Conservation (phyloP, 1,140 invertebrate genomes). For the Pogonus chalceus region DNA sequence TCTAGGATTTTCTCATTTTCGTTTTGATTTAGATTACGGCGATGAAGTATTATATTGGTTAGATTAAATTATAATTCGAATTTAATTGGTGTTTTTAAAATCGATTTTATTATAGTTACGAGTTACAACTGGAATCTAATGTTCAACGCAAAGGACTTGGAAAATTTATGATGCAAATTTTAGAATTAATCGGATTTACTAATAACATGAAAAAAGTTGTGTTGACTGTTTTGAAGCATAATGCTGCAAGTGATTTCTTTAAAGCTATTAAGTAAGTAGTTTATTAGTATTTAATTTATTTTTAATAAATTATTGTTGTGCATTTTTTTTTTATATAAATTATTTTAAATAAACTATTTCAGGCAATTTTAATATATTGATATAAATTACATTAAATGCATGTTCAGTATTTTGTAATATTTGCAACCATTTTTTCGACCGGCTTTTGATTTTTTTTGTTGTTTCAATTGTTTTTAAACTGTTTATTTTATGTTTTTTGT, state of each 20-base stretch:
- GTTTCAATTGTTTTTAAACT: too few relatives aligned
- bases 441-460: too few relatives aligned
- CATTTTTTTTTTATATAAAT: too few relatives aligned
- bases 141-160: constrained; percentile 64
- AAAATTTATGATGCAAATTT: constrained; percentile 64
- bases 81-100: constrained; percentile 6
- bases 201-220: constrained; percentile 68
- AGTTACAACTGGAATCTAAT: constrained; percentile 62
- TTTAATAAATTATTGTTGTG: constrained; percentile 8
- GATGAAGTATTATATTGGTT: constrained; percentile 74
- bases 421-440: too few relatives aligned
- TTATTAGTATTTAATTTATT: neutral
- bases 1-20: constrained; percentile 53
- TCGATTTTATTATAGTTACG: constrained; percentile 51
- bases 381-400: too few relatives aligned
- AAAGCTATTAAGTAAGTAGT: constrained; percentile 51
- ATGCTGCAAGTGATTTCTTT: constrained; percentile 62
- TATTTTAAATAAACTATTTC: too few relatives aligned
- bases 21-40: constrained; percentile 72
- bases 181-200: constrained; percentile 64
- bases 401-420: too few relatives aligned
- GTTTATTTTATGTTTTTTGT: too few relatives aligned
- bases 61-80: constrained; percentile 24
- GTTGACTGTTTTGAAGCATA: constrained; percentile 71
- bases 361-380: too few relatives aligned